Base-by-base conservation (phyloP, 2,888 invertebrate species). In the Xylota sylvarum region DNA sequence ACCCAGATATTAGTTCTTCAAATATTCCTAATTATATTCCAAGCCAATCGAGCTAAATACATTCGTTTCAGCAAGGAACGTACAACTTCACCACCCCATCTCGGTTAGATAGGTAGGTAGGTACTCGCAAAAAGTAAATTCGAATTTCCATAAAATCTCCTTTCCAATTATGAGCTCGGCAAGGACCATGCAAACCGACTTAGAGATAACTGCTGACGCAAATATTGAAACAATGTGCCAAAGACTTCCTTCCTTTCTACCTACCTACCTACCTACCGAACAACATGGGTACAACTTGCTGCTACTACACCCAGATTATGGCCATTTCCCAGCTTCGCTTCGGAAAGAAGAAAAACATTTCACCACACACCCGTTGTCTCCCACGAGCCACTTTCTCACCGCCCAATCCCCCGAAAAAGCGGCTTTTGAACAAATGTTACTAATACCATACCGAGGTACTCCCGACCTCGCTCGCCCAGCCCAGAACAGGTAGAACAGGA, bases 141-240 rank as follows among this genome's bases (percentile, higher is more conserved):
- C 60, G 82, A 82, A 86, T 86, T 86, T 86, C 77, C 86, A 86
- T 86, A 86, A 86, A 86, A 77, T 78, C 58, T 55, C 56, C 82
- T 69, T 77, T 65, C 73, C 86, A 86, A 77, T 82, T 82, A 82
- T 82, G 73, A 82, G 81, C 65, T 55, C 64, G 12, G 14, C 73
- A 67, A 77, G 48, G 86, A 80, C 74, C 70, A 76, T 73, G 56
- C 65, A 55, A 65, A 72, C 76, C 72, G 76, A 77, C 81, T 86
- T 78, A 74, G 40, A 67, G 82, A 78, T 86, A 82, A 82, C 82
- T 86, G 82, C 82, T 86, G 86, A 86, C 82, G 82, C 77, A 86
- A 86, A 86, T 86, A 86, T 86, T 86, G 86, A 82, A 82, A 86
- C 86, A 86, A 86, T 86, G 86, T 86, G 77, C 77, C 82, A 78